Base-by-base conservation (phyloP, 2,888 invertebrate species). In the Pandemis corylana region DNA sequence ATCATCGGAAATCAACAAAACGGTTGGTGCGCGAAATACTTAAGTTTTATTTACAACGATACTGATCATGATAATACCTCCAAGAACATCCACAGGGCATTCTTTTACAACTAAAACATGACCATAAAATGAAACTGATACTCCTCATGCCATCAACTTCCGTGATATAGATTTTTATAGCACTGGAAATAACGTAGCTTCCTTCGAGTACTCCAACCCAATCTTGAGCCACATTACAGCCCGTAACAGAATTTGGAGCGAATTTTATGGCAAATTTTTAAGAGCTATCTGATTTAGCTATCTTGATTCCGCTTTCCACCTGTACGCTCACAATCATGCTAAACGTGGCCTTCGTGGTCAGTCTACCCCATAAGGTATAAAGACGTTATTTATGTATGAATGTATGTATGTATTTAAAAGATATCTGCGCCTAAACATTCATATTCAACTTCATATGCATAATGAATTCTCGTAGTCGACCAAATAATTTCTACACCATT, bases 121-220 rank as follows among this genome's bases (percentile, higher is more conserved):
- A n/a, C 20, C 46, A 49, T 73, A 59, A 68, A 72, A 63, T 68
- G 67, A 62, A 72, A 72, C 44, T 28, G 72, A 73, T 68, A 68
- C 63, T 44, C 46, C 49, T 15, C 53, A 53, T 53, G 51, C 70
- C 53, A 70, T 53, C 13, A 41, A 53, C 67, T 41, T 53, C 12
- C 61, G 61, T 67, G 51, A 67, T 64, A 42, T 42, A 62, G 41
- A 72, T 46, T 72, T 72, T 67, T n/a, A 61, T 62, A 53, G 67
- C 42, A 36, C 72, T 20, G 13, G 51, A 67, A 72, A 72, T 72
- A 72, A 72, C 20, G n/a, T 56, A n/a, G 61, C 61, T 59, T 67
- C 56, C 42, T 62, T 53, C 44, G 53, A 72, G 67, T 72, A 44
- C 49, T 7, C 20, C 49, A 69, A n/a, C 6, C 51, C 7, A 44